Percentiles rank a stretch among this genome's conserved stretches.
Evolutionary conservation across 2,888 invertebrate species (phyloP).

Genomic region (Cataglyphis albicans): DNA sequence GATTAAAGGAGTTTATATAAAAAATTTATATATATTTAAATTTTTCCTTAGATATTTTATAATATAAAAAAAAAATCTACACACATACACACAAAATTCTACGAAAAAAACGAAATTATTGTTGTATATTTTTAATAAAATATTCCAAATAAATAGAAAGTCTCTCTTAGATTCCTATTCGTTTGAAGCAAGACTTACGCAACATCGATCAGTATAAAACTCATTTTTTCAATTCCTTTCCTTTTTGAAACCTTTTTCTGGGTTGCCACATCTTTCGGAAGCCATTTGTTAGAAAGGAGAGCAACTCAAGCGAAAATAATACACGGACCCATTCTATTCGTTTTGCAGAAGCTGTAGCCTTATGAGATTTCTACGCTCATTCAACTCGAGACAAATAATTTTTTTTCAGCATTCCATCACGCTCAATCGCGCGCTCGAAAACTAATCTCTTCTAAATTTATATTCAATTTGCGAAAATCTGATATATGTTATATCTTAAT

Average conservation of each 20-base stretch:
- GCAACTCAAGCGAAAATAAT: conserved; percentile 76
- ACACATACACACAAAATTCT: too few relatives aligned
- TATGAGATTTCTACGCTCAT: conserved; percentile 70
- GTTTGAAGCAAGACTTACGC: conserved; percentile 63
- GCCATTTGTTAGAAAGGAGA: conserved; percentile 78
- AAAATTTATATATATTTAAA: background rate
- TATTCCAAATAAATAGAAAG: background rate
- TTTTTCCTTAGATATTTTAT: background rate
- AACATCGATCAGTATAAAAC: conserved; percentile 79
- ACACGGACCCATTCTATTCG: conserved; percentile 61
- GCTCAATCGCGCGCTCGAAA: conserved; percentile 13
- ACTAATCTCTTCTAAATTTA: conserved; percentile 54
- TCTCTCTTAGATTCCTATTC: conserved; percentile 17
- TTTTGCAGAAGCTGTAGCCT: conserved; percentile 69
- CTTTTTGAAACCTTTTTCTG: conserved; percentile 73
- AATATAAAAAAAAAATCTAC: background rate
- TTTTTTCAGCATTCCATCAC: conserved; percentile 66
- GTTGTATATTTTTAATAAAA: background rate
- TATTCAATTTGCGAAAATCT: background rate
- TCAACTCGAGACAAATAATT: conserved; percentile 49
- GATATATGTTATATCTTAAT: background rate
- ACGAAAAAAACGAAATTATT: background rate
- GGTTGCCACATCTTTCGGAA: conserved; percentile 79
- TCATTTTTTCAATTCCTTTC: conserved; percentile 77
- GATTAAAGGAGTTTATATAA: background rate